phyloP scores from a whole-genome alignment of 2,113 vertebrate genomes.

The Speoplatyrhinus poulsoni region DNA sequence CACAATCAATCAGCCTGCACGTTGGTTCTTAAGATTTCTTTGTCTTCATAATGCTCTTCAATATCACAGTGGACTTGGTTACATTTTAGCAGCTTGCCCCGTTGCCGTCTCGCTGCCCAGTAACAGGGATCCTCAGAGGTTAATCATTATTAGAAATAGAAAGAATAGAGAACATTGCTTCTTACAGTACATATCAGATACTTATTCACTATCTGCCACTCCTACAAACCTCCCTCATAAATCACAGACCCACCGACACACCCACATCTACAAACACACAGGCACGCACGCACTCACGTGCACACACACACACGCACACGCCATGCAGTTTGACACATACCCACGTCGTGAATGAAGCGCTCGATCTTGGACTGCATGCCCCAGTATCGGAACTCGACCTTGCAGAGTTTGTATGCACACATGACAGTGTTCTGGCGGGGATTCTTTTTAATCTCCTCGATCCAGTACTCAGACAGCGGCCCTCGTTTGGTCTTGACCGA shows the following conservation, averaged over 20 bases:
- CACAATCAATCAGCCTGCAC: neutral
- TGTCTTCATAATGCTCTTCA: too few relatives aligned
- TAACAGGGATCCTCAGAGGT: constrained; percentile 16
- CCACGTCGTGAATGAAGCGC: constrained; percentile 96
- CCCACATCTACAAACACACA: constrained; percentile 3
- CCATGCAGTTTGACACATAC: constrained; percentile 69
- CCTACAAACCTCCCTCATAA: neutral
- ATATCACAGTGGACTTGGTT: neutral
- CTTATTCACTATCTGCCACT: constrained; percentile 6
- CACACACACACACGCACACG: neutral
- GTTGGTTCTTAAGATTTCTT: neutral
- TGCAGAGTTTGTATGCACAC: constrained; percentile 99
- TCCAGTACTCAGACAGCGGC: constrained; percentile 92
- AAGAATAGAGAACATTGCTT: constrained; percentile 1
- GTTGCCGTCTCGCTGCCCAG: neutral
- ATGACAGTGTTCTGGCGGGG: constrained; percentile 82
- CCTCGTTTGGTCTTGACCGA: constrained; percentile 91
- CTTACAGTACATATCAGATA: constrained; percentile 6
- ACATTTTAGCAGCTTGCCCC: neutral
- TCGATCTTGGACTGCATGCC: constrained; percentile 99
- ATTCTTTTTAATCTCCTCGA: constrained; percentile 84
- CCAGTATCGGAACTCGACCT: constrained; percentile 99
- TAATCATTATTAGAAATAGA: constrained; percentile 23
- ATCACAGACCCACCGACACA: constrained; percentile 2
- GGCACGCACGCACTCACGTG: neutral